A percentile compares a stretch with the other conserved stretches of the same genome.
phyloP scores from a whole-genome alignment of 2,797 vertebrate species.

The Brachyalestes nurse region DNA sequence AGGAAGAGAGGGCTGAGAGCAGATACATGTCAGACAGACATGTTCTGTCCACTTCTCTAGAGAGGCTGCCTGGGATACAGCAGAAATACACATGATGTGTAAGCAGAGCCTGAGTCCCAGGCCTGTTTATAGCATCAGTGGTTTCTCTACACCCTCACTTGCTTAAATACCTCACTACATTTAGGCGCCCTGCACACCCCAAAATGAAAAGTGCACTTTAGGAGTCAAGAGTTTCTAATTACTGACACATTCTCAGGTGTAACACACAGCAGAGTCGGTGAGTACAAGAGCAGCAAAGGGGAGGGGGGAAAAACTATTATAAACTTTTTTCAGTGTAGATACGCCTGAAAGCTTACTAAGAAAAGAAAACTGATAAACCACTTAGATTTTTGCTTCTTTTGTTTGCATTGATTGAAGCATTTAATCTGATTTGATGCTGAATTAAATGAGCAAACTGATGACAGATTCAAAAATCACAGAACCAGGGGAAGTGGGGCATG shows the following conservation, averaged over 20 bases:
- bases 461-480: constrained; percentile 58
- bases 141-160: neutral
- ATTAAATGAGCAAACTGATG: constrained; percentile 38
- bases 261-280: constrained; percentile 5
- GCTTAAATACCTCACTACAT: constrained; percentile 36
- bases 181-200: constrained; percentile 29
- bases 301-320: neutral
- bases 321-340: neutral
- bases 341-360: constrained; percentile 11
- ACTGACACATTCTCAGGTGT: constrained; percentile 20
- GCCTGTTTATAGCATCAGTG: constrained; percentile 35
- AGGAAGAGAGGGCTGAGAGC: constrained; percentile 16
- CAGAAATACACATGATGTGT: constrained; percentile 20
- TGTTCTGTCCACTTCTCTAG: neutral
- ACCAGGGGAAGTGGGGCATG: constrained; percentile 66
- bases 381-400: neutral
- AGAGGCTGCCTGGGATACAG: neutral
- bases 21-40: neutral
- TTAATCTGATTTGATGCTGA: constrained; percentile 32
- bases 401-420: neutral
- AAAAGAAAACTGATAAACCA: neutral
- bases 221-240: constrained; percentile 4
- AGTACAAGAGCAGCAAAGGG: constrained; percentile 4
- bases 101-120: constrained; percentile 19
- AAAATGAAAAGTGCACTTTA: neutral